A percentile compares a stretch with the other conserved stretches of the same genome.
These are phyloP conservation scores for Choloepus hoffmanni DNA, from an alignment of 2,113 vertebrate genomes.

Conservation along the genomic window DNA sequence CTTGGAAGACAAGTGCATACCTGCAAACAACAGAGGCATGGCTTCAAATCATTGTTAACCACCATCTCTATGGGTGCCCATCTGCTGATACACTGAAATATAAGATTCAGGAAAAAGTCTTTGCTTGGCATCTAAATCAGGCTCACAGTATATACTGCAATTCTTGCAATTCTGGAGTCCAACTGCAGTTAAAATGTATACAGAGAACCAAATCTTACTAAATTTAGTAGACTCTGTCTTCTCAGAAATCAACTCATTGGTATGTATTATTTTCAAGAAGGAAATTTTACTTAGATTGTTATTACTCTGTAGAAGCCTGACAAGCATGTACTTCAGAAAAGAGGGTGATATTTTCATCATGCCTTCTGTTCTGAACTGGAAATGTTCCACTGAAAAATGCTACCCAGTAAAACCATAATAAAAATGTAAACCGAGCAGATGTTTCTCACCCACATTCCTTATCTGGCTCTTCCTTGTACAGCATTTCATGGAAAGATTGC, in stretches of 20 bases:
- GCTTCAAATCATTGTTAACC: not conserved
- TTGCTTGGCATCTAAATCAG: slow-evolving; percentile 3
- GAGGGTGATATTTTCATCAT: slow-evolving; percentile 65
- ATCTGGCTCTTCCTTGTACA: not conserved
- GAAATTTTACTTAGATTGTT: slow-evolving; percentile 65
- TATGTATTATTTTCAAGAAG: slow-evolving; percentile 66
- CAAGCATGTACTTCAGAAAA: slow-evolving; percentile 4
- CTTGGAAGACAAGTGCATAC: not conserved
- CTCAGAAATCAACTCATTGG: slow-evolving; percentile 42
- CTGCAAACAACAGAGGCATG: not conserved
- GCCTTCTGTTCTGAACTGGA: slow-evolving; percentile 70
- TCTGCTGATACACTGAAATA: not conserved
- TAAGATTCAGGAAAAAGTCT: not conserved
- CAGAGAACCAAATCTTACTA: not conserved
- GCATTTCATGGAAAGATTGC: not conserved
- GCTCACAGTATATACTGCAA: not conserved
- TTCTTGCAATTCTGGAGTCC: slow-evolving; percentile 33
- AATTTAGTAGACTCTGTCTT: slow-evolving; percentile 55
- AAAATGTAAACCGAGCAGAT: slow-evolving; percentile 57
- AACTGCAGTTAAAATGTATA: not conserved
- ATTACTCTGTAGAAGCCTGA: slow-evolving; percentile 30
- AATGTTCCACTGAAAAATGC: slow-evolving; percentile 61
- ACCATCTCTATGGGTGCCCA: not conserved
- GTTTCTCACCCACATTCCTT: slow-evolving; percentile 42
- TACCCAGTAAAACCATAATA: not conserved